Conservation (phyloP, 1,140 invertebrate genomes). For the Drosophila melanica region DNA sequence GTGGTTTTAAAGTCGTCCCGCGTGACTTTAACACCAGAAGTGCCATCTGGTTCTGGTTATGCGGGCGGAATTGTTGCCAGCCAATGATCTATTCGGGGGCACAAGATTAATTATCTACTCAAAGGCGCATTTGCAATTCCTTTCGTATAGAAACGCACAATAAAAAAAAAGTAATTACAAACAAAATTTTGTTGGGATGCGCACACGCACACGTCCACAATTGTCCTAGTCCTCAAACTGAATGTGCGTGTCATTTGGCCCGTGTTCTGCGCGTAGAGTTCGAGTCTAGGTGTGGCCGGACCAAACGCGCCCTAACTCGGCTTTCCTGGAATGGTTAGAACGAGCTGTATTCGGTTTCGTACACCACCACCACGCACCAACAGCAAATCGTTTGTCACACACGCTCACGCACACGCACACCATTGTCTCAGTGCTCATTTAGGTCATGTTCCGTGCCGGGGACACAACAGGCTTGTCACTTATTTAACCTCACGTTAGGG, state of each 20-base stretch:
- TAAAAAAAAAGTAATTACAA: slow-evolving; percentile 29
- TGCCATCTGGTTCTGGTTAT: slow-evolving; percentile 33
- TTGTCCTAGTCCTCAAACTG: slow-evolving; percentile 30
- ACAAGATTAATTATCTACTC: slow-evolving; percentile 27
- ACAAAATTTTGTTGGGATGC: slow-evolving; percentile 7
- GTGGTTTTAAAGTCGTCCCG: slow-evolving; percentile 19
- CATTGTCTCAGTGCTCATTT: slow-evolving; percentile 48
- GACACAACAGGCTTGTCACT: slow-evolving; percentile 22
- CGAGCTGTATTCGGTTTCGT: slow-evolving; percentile 1
- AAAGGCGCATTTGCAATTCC: background rate
- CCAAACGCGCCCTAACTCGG: background rate
- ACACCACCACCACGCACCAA: background rate
- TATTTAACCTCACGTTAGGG: slow-evolving; percentile 37
- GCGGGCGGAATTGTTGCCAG: slow-evolving; percentile 9
- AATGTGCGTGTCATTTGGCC: slow-evolving; percentile 29
- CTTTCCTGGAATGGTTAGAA: slow-evolving; percentile 27
- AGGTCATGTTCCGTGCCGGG: slow-evolving; percentile 44
- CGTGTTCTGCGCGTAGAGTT: background rate
- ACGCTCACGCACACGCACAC: background rate
- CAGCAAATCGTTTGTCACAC: slow-evolving; percentile 35
- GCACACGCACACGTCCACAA: slow-evolving; percentile 21
- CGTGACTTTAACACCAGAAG: slow-evolving; percentile 42
- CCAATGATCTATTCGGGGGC: slow-evolving; percentile 11
- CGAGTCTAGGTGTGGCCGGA: slow-evolving; percentile 29
- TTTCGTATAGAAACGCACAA: no score